A percentile compares a stretch with the other conserved stretches of the same genome.
Conservation (phyloP, 2,888 invertebrate genomes). For the Aspidiotus destructor region DNA sequence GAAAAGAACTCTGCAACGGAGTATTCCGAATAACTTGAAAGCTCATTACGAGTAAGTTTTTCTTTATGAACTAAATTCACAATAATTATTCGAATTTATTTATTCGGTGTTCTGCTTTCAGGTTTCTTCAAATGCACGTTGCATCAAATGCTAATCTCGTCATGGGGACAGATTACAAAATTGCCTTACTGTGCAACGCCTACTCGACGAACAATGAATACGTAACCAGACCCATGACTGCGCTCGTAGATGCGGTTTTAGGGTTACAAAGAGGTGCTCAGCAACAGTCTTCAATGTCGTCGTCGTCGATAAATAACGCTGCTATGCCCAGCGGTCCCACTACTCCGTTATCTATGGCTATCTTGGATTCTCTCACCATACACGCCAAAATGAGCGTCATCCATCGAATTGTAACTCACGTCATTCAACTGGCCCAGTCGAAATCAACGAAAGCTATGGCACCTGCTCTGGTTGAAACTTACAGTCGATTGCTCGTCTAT, state of each 20-base stretch:
- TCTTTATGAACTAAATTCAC: not conserved
- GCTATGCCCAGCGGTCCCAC: slow-evolving; percentile 55
- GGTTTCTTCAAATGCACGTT: slow-evolving; percentile 25
- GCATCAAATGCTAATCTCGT: slow-evolving; percentile 41
- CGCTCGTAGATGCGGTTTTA: slow-evolving; percentile 76
- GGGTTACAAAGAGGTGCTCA: slow-evolving; percentile 46
- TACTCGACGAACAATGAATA: slow-evolving; percentile 89
- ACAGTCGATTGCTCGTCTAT: slow-evolving; percentile 83
- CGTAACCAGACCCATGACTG: slow-evolving; percentile 84
- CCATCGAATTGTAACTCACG: slow-evolving; percentile 74
- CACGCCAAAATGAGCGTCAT: slow-evolving; percentile 93
- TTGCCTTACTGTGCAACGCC: slow-evolving; percentile 87
- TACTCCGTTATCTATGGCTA: slow-evolving; percentile 81
- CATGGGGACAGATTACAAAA: slow-evolving; percentile 79
- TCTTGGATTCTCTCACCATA: slow-evolving; percentile 77
- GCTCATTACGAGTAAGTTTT: slow-evolving; percentile 66
- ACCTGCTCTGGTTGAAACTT: slow-evolving; percentile 89
- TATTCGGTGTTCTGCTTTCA: not conserved
- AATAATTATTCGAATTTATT: not conserved
- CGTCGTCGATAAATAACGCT: slow-evolving; percentile 43
- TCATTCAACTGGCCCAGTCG: slow-evolving; percentile 79
- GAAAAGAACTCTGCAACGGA: slow-evolving; percentile 58
- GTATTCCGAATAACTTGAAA: slow-evolving; percentile 70
- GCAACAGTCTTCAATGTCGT: slow-evolving; percentile 44
- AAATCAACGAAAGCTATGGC: slow-evolving; percentile 75